These are phyloP conservation scores for Xyrichtys novacula DNA, from an alignment of 2,797 vertebrate species.

Conservation along the genomic window DNA sequence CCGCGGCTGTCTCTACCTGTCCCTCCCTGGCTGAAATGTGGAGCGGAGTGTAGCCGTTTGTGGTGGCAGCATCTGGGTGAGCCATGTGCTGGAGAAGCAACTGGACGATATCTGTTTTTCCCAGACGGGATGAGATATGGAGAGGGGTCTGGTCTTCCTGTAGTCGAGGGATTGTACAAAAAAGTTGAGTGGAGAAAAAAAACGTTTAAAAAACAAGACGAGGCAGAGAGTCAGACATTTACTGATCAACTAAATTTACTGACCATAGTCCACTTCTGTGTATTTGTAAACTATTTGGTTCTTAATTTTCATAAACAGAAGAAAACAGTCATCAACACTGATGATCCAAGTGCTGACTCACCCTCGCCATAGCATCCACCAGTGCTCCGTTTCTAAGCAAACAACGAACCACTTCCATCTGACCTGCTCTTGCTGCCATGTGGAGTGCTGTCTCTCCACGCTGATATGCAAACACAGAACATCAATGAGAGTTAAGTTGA, in stretches of 20 bases:
- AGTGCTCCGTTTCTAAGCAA: slow-evolving; percentile 95
- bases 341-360: slow-evolving; percentile 76
- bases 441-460: slow-evolving; percentile 96
- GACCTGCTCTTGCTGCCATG: slow-evolving; percentile 96
- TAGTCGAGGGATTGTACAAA: not conserved
- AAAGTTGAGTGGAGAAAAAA: slow-evolving; percentile 7
- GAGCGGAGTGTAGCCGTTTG: slow-evolving; percentile 94
- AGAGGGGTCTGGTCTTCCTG: slow-evolving; percentile 98
- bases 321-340: slow-evolving; percentile 11
- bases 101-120: slow-evolving; percentile 97
- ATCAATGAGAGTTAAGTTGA: slow-evolving; percentile 18
- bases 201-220: not conserved
- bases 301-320: slow-evolving; percentile 20
- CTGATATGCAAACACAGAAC: slow-evolving; percentile 74
- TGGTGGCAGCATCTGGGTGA: slow-evolving; percentile 94
- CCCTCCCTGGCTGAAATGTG: slow-evolving; percentile 97
- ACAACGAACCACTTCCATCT: slow-evolving; percentile 97
- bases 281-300: not conserved
- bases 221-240: not conserved
- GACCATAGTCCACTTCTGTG: not conserved
- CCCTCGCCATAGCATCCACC: slow-evolving; percentile 95
- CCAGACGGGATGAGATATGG: slow-evolving; percentile 96
- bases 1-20: slow-evolving; percentile 92
- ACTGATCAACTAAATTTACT: not conserved
- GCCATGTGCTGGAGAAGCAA: slow-evolving; percentile 97